phyloP scores from a whole-genome alignment of 1,140 invertebrate genomes.

The Penaeus japonicus region DNA sequence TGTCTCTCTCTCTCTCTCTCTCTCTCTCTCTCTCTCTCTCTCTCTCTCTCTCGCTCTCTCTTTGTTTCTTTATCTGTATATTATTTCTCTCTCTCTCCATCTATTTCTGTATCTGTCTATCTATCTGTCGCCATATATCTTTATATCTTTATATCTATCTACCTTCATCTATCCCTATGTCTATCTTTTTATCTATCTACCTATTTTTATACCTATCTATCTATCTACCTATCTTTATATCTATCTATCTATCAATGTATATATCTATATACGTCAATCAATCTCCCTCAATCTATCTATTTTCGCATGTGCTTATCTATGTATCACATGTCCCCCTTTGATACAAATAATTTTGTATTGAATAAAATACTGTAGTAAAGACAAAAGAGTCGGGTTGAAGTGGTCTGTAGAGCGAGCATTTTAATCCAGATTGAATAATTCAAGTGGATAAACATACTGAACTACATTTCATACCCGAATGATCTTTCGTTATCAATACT shows the following conservation, averaged over 20 bases:
- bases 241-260: conserved; percentile 11
- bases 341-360: no score
- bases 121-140: background rate
- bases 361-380: no score
- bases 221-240: background rate
- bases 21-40: background rate
- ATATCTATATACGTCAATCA: background rate
- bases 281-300: background rate
- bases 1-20: no score
- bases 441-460: no score
- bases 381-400: no score
- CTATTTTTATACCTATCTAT: background rate
- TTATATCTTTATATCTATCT: background rate
- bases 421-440: no score
- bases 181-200: background rate
- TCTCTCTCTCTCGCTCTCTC: background rate
- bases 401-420: no score
- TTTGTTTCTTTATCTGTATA: background rate
- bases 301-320: background rate
- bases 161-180: background rate
- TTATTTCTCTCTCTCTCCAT: background rate
- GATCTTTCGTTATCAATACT: no score
- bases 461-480: no score
- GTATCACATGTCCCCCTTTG: no score
- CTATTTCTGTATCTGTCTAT: background rate